Evolutionary conservation across 1,140 invertebrate species (phyloP), one percentile per base, ranked within the genome.

Genomic region (Lucilia sericata): DNA sequence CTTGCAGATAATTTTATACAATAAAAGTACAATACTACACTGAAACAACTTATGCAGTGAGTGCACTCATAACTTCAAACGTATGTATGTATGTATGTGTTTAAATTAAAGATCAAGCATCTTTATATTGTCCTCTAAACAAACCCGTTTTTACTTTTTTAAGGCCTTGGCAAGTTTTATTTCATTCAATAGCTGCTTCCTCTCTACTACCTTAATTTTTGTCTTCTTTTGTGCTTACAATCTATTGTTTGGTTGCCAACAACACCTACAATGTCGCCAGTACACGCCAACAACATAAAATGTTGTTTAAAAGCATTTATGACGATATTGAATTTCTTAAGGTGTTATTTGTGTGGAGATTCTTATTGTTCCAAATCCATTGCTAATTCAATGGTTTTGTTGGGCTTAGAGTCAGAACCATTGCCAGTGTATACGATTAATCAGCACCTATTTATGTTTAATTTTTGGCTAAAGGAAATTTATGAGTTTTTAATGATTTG

Each of bases 401-500:
- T 1, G 1, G n/a, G 17, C n/a, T n/a, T 17, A 70, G 19, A 70
- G 19, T 19, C 19, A 70, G 19, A 70, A 21, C 65, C 2, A 5
- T 70, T 12, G 65, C 19, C 9, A 21, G 14, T n/a, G 3, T 19
- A 5, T 65, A n/a, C 82, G 82, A 82, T 82, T 82, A 82, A 82
- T 82, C 82, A 82, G 65, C 82, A 74, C 51, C 82, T 82, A 82
- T 82, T 82, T 70, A 82, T 65, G 51, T 34, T 30, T 12, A 65
- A 80, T 9, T 51, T 80, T 80, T 49, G 17, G 76, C 9, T n/a
- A 30, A 42, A 12, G 25, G n/a, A 82, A 82, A 82, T 82, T 70
- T 82, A 82, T 82, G 82, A 36, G 10, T 82, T 70, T 82, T 82
- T 70, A 82, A 82, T 82, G 82, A 82, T 74, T 82, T 82, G 21